Evolutionary conservation across 2,113 vertebrate genomes (phyloP), one percentile per base, ranked within the genome.

Genomic region (Calidris pugnax): DNA sequence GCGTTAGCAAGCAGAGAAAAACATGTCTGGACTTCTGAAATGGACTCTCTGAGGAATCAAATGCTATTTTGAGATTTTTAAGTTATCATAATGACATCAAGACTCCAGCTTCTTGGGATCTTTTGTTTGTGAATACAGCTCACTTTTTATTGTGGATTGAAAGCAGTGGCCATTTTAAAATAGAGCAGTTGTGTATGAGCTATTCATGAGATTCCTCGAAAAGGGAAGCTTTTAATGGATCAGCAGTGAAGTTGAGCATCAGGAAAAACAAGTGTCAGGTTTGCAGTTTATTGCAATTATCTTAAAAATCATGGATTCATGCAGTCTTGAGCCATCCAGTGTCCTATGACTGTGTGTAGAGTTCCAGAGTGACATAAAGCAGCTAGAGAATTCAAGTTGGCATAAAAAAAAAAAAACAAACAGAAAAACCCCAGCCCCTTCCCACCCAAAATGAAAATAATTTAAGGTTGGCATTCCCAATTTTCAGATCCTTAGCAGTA

Each of bases 1-100:
- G 41, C 28, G 64, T 60, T 92, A 56, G 27, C 30, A 71, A 74
- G n/a, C 19, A 71, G 39, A 76, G 41, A 62, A 91, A 57, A 87
- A 50, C 26, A 66, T 59, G 94, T 93, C 77, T 75, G 51, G 30
- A 62, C 33, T 85, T 90, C 33, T 82, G 69, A 91, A 92, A 72
- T 69, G 7, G 62, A 78, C 89, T 80, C 27, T 62, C n/a, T 62
- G 27, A 76, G 63, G 53, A 82, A 50, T 62, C 39, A 45, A 87
- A 73, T 50, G 30, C 57, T 83, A 39, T 73, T 95, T 85, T 87
- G 85, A 87, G 28, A 73, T 90, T 90, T 84, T 62, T 24, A 64
- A 79, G 28, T 82, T 89, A 63, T 21, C 18, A 14, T 47, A 68
- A 74, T 75, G 32, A 68, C 32, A 22, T 57, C 37, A 64, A 60